Evolutionary conservation across 1,140 invertebrate species (phyloP).

Genomic region (Wiebesia pumilae): DNA sequence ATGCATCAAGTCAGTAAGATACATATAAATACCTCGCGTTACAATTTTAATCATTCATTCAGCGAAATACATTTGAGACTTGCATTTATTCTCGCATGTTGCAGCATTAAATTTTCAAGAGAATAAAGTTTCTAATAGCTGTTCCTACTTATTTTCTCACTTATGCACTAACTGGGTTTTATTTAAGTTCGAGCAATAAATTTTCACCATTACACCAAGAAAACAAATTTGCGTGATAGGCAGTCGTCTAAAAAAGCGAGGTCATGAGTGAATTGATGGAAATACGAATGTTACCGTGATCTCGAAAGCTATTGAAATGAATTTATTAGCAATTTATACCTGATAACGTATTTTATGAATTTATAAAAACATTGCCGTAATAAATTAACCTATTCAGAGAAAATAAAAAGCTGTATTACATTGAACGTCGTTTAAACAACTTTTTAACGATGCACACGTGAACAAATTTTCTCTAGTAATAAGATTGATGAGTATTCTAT

Average conservation of each 20-base stretch:
- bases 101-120: slow-evolving; percentile 12
- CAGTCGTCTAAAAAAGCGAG: not conserved
- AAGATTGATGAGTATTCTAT: not conserved
- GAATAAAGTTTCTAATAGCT: slow-evolving; percentile 33
- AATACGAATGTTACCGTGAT: not conserved
- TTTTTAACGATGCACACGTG: not conserved
- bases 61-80: slow-evolving; percentile 27
- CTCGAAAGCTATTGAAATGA: not conserved
- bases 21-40: slow-evolving; percentile 41
- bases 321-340: not conserved
- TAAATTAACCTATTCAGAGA: too few relatives aligned
- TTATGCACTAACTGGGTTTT: slow-evolving; percentile 5
- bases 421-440: not conserved
- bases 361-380: not conserved
- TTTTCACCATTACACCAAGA: not conserved
- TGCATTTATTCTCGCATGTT: not conserved
- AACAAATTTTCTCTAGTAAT: not conserved
- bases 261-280: not conserved
- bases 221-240: not conserved
- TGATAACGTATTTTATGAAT: not conserved
- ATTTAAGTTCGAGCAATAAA: not conserved
- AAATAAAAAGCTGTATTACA: too few relatives aligned
- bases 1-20: not conserved
- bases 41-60: slow-evolving; percentile 49
- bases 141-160: slow-evolving; percentile 1